These are phyloP conservation scores for Hydrotaea cyrtoneurina DNA, from an alignment of 2,888 invertebrate species.

Conservation along the genomic window DNA sequence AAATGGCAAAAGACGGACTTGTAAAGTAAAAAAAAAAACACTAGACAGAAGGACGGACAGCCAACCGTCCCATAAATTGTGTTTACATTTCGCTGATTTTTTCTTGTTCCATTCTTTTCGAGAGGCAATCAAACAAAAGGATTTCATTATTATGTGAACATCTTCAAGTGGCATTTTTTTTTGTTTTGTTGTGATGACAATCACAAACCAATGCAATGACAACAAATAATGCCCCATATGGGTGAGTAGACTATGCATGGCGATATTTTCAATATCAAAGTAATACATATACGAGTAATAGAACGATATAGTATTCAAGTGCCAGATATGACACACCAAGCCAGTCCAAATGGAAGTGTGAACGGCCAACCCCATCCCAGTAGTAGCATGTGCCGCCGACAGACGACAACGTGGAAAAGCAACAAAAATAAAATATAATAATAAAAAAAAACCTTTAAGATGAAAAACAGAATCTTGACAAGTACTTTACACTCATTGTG, in stretches of 20 bases:
- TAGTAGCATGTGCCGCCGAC: neutral
- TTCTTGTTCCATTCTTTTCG: neutral
- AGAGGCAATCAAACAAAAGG: constrained; percentile 1
- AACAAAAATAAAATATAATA: neutral
- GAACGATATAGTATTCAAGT: neutral
- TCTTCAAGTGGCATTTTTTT: neutral
- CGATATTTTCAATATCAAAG: neutral
- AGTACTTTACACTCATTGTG: neutral
- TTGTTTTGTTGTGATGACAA: neutral
- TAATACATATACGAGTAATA: neutral
- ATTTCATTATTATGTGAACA: constrained; percentile 4
- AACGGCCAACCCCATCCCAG: neutral
- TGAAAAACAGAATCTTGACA: neutral
- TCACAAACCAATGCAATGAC: neutral
- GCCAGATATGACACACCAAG: neutral
- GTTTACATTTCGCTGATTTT: neutral
- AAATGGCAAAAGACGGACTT: too few species aligned
- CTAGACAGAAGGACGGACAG: neutral
- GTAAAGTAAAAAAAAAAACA: too few species aligned
- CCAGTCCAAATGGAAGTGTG: neutral
- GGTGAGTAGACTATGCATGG: neutral
- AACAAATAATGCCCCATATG: neutral
- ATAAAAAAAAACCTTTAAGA: neutral
- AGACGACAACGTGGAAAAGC: neutral
- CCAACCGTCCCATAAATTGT: neutral